phyloP scores from a whole-genome alignment of 2,888 invertebrate genomes.

The Aphidius colemani region DNA sequence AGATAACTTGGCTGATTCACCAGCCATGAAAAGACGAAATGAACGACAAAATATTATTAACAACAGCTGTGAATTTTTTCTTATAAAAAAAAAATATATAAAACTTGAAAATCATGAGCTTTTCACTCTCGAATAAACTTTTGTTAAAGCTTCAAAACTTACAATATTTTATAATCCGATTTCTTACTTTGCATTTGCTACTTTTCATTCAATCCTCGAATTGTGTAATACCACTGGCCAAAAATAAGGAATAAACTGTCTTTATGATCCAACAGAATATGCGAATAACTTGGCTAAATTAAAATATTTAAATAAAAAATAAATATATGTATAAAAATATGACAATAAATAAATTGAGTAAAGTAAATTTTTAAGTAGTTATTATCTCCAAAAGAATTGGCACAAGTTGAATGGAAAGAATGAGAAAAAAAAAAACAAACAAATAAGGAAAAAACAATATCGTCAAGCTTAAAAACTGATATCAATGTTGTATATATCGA shows the following conservation, averaged over 20 bases:
- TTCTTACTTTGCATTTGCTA: not conserved
- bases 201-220: not conserved
- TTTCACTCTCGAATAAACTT: constrained; percentile 25
- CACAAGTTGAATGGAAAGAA: not conserved
- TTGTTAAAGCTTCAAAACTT: constrained; percentile 21
- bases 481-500: constrained; percentile 13
- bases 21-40: not conserved
- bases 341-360: not conserved
- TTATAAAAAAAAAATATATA: not conserved
- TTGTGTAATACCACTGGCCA: too few relatives aligned
- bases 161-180: constrained; percentile 24
- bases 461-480: constrained; percentile 12
- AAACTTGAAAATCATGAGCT: constrained; percentile 11
- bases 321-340: not conserved
- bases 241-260: constrained; percentile 7
- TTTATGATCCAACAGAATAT: not conserved
- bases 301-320: not conserved
- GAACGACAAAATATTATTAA: not conserved
- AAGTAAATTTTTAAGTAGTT: not conserved
- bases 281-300: not conserved
- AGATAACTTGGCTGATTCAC: too few relatives aligned
- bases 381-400: not conserved
- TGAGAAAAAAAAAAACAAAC: not conserved
- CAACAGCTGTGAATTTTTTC: too few relatives aligned
- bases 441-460: constrained; percentile 21